Evolutionary conservation across 1,140 invertebrate genomes (phyloP).

Genomic region (Nasonia vitripennis): DNA sequence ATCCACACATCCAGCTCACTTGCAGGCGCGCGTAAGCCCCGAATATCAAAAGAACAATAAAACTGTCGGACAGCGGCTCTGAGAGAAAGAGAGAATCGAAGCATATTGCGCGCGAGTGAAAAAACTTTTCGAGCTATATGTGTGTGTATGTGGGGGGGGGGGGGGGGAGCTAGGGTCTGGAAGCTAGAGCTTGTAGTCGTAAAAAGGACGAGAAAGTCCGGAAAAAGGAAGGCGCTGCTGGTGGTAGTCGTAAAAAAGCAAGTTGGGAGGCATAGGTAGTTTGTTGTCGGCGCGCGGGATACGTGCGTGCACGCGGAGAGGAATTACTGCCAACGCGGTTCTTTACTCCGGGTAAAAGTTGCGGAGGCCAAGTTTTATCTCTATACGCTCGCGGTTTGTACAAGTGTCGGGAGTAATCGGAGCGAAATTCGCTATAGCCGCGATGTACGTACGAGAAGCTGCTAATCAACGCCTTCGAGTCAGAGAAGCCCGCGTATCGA

Average conservation of each 20-base stretch:
- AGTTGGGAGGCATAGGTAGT: background rate
- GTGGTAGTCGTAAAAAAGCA: background rate
- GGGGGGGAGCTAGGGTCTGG: too few species aligned
- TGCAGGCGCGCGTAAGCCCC: background rate
- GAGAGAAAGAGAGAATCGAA: background rate
- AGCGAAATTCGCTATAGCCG: too few species aligned
- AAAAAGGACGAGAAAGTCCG: background rate
- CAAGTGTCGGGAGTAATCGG: too few species aligned
- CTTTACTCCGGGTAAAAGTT: too few species aligned
- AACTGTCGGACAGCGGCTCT: background rate
- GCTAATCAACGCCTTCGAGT: too few species aligned
- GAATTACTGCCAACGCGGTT: too few species aligned
- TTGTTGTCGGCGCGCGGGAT: background rate
- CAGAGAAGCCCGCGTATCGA: too few species aligned
- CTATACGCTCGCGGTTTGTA: too few species aligned
- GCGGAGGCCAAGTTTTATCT: too few species aligned
- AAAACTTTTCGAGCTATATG: background rate
- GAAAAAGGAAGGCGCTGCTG: background rate
- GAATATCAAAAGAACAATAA: conserved; percentile 1
- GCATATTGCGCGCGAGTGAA: background rate
- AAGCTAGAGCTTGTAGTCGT: background rate
- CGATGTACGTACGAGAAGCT: too few species aligned
- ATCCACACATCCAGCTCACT: background rate
- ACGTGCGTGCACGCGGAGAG: too few species aligned
- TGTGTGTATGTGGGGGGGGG: too few species aligned